Evolutionary conservation across 1,140 invertebrate species (phyloP).

Genomic region (Zaprionus ghesquierei): DNA sequence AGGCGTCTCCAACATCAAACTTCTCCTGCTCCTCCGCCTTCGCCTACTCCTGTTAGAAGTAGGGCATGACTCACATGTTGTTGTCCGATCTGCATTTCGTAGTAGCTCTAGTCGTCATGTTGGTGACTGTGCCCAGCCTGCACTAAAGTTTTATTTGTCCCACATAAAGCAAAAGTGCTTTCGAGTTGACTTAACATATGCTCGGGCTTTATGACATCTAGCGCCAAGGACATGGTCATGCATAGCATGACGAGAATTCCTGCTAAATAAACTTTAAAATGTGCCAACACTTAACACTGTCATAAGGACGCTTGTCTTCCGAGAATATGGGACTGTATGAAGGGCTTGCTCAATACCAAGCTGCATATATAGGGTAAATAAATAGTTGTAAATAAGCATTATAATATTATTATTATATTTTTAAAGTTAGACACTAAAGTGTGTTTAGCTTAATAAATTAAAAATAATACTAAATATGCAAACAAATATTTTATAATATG

Average conservation of each 20-base stretch:
- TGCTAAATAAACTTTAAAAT: slow-evolving; percentile 55
- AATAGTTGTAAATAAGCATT: too few relatives aligned
- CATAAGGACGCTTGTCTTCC: slow-evolving; percentile 59
- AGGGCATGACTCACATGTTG: slow-evolving; percentile 40
- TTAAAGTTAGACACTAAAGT: too few relatives aligned
- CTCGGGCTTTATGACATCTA: slow-evolving; percentile 61
- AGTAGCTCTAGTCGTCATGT: slow-evolving; percentile 43
- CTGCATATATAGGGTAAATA: not conserved
- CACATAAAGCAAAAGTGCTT: slow-evolving; percentile 79
- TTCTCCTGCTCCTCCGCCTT: not conserved
- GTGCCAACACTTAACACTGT: slow-evolving; percentile 72
- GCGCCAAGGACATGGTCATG: slow-evolving; percentile 3
- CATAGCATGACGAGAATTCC: slow-evolving; percentile 11
- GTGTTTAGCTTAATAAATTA: too few relatives aligned
- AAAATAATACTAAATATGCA: too few relatives aligned
- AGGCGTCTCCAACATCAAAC: not conserved
- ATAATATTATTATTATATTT: too few relatives aligned
- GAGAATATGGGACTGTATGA: not conserved
- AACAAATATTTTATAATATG: too few relatives aligned
- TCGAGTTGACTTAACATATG: slow-evolving; percentile 66
- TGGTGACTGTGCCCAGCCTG: slow-evolving; percentile 42
- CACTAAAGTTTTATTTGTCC: slow-evolving; percentile 76
- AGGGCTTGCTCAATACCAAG: not conserved
- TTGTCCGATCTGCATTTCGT: slow-evolving; percentile 8
- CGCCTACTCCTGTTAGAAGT: not conserved